A percentile compares a stretch with the other conserved stretches of the same genome.
Conservation (phyloP, 2,113 vertebrate species). For the Synchiropus splendidus region DNA sequence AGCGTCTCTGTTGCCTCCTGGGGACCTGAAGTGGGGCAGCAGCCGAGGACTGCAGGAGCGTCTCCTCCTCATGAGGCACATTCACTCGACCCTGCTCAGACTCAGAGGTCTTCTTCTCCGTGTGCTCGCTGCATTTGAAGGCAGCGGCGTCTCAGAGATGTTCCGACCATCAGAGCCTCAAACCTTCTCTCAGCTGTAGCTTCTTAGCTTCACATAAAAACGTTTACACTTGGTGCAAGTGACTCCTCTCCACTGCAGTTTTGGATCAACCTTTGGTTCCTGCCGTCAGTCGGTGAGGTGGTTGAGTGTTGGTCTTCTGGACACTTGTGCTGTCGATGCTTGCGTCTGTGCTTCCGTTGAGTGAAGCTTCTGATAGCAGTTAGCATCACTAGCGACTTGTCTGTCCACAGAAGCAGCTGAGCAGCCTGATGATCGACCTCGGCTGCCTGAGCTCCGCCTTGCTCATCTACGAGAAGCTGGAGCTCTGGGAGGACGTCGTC, state of each 20-base stretch:
- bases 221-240: no score
- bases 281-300: no score
- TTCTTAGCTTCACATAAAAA: no score
- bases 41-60: conserved; percentile 24
- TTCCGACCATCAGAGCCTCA: no score
- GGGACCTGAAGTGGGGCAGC: conserved; percentile 34
- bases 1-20: conserved; percentile 39
- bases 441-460: conserved; percentile 87
- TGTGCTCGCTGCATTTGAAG: neutral
- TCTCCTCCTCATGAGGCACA: conserved; percentile 13
- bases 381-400: neutral
- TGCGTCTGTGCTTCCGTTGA: no score
- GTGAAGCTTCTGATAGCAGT: no score
- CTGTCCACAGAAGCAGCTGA: conserved; percentile 78
- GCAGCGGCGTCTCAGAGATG: neutral
- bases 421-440: conserved; percentile 79
- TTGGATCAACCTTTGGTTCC: no score
- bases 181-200: no score
- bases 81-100: conserved; percentile 12
- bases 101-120: conserved; percentile 11
- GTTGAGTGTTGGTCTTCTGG: no score
- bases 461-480: conserved; percentile 82
- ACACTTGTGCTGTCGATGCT: no score
- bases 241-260: no score
- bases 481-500: conserved; percentile 95